Conservation (phyloP, 2,113 vertebrate genomes). For the Heterotis niloticus region DNA sequence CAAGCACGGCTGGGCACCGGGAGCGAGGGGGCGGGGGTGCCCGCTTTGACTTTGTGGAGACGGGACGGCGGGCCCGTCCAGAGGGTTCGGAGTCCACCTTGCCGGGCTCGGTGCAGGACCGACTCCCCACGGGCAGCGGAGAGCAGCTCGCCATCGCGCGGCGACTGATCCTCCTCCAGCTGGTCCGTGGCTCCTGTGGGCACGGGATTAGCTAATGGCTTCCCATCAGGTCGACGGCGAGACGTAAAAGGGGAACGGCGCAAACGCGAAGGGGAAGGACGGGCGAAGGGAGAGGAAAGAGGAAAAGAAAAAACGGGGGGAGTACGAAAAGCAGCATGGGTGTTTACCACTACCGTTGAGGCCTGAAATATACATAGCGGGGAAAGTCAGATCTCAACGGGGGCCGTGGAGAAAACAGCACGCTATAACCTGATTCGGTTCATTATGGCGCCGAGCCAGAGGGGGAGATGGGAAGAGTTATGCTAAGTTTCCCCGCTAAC, state of each 20-base stretch:
- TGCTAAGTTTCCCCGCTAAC: conserved; percentile 48
- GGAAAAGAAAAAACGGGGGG: not conserved
- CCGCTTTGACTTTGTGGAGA: conserved; percentile 8
- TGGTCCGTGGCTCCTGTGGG: conserved; percentile 75
- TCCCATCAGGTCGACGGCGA: conserved; percentile 79
- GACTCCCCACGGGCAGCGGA: conserved; percentile 52
- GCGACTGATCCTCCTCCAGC: conserved; percentile 80
- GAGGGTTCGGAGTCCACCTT: not conserved
- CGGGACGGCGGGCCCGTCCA: not conserved
- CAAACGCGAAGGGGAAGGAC: not conserved
- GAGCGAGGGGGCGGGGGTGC: not conserved
- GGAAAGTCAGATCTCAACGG: conserved; percentile 48
- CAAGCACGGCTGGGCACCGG: not conserved
- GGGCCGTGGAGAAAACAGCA: conserved; percentile 40
- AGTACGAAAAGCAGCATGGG: conserved; percentile 16
- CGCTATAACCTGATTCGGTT: conserved; percentile 57
- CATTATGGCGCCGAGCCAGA: conserved; percentile 49
- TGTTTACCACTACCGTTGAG: conserved; percentile 35
- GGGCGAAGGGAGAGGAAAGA: conserved; percentile 22
- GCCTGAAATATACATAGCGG: conserved; percentile 37
- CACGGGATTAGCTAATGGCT: conserved; percentile 82
- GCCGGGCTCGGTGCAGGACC: not conserved
- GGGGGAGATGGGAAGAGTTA: conserved; percentile 47
- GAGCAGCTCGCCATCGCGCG: conserved; percentile 71
- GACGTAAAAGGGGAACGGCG: conserved; percentile 66